Conservation (phyloP, 2,888 invertebrate genomes). For the Tachystola acroxantha region DNA sequence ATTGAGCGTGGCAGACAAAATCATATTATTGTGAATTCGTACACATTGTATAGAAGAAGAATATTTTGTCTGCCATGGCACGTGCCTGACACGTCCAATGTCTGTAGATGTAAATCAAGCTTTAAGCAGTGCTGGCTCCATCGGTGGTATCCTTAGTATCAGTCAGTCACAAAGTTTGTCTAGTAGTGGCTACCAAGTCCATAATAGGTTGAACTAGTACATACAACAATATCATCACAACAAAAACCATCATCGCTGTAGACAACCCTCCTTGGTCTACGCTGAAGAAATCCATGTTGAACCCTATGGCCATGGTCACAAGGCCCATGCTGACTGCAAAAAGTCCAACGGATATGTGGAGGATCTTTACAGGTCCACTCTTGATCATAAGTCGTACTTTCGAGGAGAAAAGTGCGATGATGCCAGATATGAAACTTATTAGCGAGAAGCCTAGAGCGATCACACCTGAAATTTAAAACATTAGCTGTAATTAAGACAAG, state of each 20-base stretch:
- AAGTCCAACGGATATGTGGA: constrained; percentile 73
- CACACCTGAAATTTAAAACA: constrained; percentile 48
- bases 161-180: constrained; percentile 52
- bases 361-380: constrained; percentile 66
- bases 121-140: constrained; percentile 47
- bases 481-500: no score
- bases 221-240: constrained; percentile 46
- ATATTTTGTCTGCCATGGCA: no score
- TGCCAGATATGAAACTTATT: constrained; percentile 63
- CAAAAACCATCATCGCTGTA: constrained; percentile 53
- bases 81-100: no score
- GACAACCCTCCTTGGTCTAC: constrained; percentile 41
- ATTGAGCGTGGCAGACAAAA: no score
- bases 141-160: constrained; percentile 35
- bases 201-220: constrained; percentile 54
- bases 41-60: no score
- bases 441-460: constrained; percentile 66
- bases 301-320: constrained; percentile 56
- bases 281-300: constrained; percentile 57
- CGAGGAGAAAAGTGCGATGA: constrained; percentile 69
- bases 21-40: no score
- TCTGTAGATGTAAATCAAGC: no score
- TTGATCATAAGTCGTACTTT: constrained; percentile 66
- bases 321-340: constrained; percentile 73
- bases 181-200: constrained; percentile 50